Evolutionary conservation across 53 echinoderm and acorn worm genomes (phyloP), one percentile per base, ranked within the genome.

Genomic region (Holothuria leucospilota): DNA sequence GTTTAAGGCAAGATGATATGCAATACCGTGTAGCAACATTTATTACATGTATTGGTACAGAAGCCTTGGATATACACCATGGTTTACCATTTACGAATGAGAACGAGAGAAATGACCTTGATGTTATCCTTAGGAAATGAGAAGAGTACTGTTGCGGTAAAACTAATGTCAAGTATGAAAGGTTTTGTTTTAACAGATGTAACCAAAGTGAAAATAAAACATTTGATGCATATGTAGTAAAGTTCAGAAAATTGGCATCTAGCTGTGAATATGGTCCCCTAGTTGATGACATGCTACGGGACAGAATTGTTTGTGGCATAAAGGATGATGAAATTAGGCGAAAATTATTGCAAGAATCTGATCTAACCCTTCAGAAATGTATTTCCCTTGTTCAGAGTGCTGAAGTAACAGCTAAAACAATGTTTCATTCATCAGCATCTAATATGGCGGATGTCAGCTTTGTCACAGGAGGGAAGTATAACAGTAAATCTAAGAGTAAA

Each of bases 21-120:
- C 77, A 71, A 51, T n/a, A 82, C 29, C 51, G 87, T 39, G 65
- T 91, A 51, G 91, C 91, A 15, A 70, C 82, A 21, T 92, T 92
- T 40, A 85, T 92, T 59, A 92, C 92, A 2, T 89, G 88, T 21
- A 88, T 92, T 39, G 92, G 92, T 15, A 9, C 61, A 8, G 80
- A 92, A 39, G 88, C 92, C 29, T 23, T 92, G 11, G 88, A 88
- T 67, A 84, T 88, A 23, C 92, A 92, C 60, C 83, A 92, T 78
- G 81, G 85, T 7, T 39, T 88, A 13, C 88, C 92, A 5, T 92
- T 89, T 86, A 53, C 77, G 27, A 60, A 16, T 28, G 88, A 92
- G 15, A 70, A 85, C 34, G 92, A 92, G 23, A 84, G 81, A 69
- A 64, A 85, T 26, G 21, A 67, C n/a, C 25, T 92, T 28, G 40